Conservation (phyloP, 92 coral and sea anemone genomes). For the Siderastrea siderea region DNA sequence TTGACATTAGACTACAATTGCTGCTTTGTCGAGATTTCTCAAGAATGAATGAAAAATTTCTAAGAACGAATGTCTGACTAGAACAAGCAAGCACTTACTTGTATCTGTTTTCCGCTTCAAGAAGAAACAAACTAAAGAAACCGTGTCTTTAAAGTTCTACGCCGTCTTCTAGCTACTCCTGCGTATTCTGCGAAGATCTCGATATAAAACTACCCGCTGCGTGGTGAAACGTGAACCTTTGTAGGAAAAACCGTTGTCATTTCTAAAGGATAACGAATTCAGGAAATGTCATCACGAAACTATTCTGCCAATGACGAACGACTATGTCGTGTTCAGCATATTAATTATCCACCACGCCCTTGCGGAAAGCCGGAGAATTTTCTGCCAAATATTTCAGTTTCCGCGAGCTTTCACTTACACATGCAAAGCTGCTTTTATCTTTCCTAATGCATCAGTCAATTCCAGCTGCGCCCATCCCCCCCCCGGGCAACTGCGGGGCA, state of each 20-base stretch:
- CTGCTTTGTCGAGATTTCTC: neutral
- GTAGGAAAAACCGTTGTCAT: neutral
- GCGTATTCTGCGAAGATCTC: no score
- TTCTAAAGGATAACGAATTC: neutral
- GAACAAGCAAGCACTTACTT: neutral
- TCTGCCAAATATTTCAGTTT: neutral
- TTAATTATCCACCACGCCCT: neutral
- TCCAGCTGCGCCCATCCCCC: no score
- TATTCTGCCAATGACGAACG: constrained; percentile 22
- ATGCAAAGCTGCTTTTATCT: neutral
- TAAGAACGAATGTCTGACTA: neutral
- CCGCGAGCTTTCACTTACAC: neutral
- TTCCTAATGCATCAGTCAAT: no score
- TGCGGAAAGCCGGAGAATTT: constrained; percentile 21
- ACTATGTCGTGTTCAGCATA: constrained; percentile 5
- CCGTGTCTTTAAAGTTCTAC: neutral
- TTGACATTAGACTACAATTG: no score
- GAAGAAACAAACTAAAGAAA: neutral
- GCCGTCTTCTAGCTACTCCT: neutral
- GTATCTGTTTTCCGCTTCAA: neutral
- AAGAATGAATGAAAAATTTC: neutral
- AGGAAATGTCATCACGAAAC: constrained; percentile 46
- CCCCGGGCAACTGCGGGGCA: no score
- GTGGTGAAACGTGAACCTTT: constrained; percentile 17
- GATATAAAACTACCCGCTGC: neutral